Evolutionary conservation across 2,888 invertebrate species (phyloP), one percentile per base, ranked within the genome.

Genomic region (Melangyna quadrimaculata): DNA sequence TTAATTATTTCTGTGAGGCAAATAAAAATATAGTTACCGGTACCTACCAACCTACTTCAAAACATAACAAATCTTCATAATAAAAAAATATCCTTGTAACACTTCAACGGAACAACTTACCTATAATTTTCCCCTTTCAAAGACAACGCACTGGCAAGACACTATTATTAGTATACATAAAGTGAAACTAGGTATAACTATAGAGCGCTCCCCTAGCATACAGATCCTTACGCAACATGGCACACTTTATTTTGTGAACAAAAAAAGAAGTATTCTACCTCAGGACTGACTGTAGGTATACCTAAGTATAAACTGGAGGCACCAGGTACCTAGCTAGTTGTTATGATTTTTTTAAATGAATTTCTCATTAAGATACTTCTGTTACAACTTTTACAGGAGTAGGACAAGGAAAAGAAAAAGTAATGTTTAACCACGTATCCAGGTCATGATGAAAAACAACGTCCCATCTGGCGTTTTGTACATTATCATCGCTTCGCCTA

Each of bases 361-460:
- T 45, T 67, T 51, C 51, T 48, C 51, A 48, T 67, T 51, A 24
- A 35, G 48, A 19, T 67, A 48, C 32, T 65, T 48, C 32, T 67
- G 45, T 48, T 48, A 37, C n/a, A 51, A n/a, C n/a, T 29, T n/a
- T n/a, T 45, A 35, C 22, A 32, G 32, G 27, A 78, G n/a, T n/a
- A n/a, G 9, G 37, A 24, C 37, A 61, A 55, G 69, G 29, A 65
- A 74, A 71, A 70, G 55, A 70, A 83, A 79, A 71, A 67, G n/a
- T 40, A 65, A 71, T 67, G 75, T 67, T n/a, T 71, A 80, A 72
- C 71, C 84, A 84, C 80, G 84, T 84, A 84, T 80, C 75, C 75
- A 75, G 75, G 84, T 69, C 84, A 84, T 75, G 61, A 74, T 70
- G 73, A 43, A 67, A 69, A 78, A 19, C 29, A 32, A 29, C 17